These are phyloP conservation scores for Euproctis similis DNA, from an alignment of 2,888 invertebrate species.

Conservation along the genomic window DNA sequence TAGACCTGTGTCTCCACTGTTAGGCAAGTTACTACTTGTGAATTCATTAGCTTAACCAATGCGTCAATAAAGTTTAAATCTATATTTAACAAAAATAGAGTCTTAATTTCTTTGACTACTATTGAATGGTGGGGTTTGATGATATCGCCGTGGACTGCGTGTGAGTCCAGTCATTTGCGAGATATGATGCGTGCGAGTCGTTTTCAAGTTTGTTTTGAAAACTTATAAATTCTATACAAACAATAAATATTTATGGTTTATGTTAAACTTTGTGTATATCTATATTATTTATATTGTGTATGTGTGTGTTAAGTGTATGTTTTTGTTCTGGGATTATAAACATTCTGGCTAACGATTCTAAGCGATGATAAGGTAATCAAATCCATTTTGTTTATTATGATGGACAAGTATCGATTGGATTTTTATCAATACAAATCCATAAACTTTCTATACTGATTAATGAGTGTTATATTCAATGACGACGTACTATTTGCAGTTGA, in stretches of 20 bases:
- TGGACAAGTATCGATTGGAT: slow-evolving; percentile 19
- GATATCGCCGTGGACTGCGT: slow-evolving; percentile 48
- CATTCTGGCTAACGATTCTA: no score
- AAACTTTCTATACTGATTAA: slow-evolving; percentile 60
- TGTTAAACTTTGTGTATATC: no score
- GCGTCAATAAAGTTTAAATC: slow-evolving; percentile 17
- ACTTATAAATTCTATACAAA: no score
- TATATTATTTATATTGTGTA: no score
- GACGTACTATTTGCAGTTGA: slow-evolving; percentile 35
- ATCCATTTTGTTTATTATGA: slow-evolving; percentile 19
- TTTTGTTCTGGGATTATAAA: no score
- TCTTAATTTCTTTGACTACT: slow-evolving; percentile 17
- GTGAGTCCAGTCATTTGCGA: slow-evolving; percentile 55
- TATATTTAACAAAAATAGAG: slow-evolving; percentile 20
- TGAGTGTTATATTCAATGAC: slow-evolving; percentile 44
- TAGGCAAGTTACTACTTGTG: slow-evolving; percentile 39
- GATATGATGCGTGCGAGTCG: slow-evolving; percentile 48
- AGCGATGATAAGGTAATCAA: slow-evolving; percentile 21
- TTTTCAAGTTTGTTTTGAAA: no score
- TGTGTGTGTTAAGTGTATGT: no score
- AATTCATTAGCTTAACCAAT: slow-evolving; percentile 36
- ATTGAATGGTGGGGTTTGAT: slow-evolving; percentile 40
- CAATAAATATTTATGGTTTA: no score
- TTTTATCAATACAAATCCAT: slow-evolving; percentile 35
- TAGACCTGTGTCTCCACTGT: slow-evolving; percentile 52